Evolutionary conservation across 35 echinoderm and acorn worm species (phyloP).

Genomic region (Patiria miniata): DNA sequence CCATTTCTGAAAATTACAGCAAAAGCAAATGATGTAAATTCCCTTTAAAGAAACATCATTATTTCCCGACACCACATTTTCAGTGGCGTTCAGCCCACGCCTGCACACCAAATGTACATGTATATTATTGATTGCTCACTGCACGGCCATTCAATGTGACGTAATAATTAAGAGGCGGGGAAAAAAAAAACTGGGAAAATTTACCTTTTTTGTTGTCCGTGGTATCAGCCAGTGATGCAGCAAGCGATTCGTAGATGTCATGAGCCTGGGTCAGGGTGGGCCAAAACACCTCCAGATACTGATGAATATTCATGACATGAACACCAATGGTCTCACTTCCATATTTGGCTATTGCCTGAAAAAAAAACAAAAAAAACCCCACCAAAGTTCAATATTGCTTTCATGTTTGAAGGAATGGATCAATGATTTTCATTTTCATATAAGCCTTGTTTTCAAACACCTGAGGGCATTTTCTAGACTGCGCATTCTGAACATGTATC

Average conservation of each 20-base stretch:
- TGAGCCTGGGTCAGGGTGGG: constrained; percentile 70
- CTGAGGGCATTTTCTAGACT: too few species aligned
- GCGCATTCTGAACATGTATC: too few species aligned
- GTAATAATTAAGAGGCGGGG: neutral
- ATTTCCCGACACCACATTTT: too few species aligned
- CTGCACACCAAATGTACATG: too few species aligned
- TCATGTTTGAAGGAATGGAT: neutral
- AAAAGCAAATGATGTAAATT: too few species aligned
- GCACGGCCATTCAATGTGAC: too few species aligned
- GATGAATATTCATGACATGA: constrained; percentile 55
- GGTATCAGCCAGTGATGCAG: constrained; percentile 48
- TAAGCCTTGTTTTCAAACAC: too few species aligned
- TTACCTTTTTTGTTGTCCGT: neutral
- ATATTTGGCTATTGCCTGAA: constrained; percentile 41
- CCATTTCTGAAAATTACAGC: too few species aligned
- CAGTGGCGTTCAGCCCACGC: too few species aligned
- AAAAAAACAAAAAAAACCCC: neutral
- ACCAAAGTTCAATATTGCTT: neutral
- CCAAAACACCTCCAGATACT: constrained; percentile 88
- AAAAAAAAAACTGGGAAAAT: neutral
- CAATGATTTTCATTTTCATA: too few species aligned
- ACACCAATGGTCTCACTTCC: constrained; percentile 61
- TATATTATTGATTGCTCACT: too few species aligned
- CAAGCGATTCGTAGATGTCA: constrained; percentile 88
- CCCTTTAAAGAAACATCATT: too few species aligned